Evolutionary conservation across 30 jellyfish, hydroid and myxozoan genomes (phyloP).

Genomic region (Rhopilema esculentum): DNA sequence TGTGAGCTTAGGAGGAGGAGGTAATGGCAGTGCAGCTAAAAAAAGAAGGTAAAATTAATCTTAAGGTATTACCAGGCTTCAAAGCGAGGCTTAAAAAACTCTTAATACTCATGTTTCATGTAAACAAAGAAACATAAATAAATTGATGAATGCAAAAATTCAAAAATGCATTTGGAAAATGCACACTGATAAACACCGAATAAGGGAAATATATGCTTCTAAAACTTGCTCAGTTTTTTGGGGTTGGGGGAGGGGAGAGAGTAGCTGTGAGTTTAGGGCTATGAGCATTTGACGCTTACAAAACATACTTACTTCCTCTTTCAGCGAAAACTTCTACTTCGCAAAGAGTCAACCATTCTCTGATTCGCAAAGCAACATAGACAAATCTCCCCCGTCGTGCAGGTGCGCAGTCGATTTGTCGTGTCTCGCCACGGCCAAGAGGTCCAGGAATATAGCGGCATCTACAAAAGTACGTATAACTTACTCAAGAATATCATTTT

Average conservation of each 20-base stretch:
- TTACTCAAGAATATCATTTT: too few species aligned
- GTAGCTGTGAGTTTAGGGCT: too few species aligned
- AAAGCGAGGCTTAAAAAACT: background rate
- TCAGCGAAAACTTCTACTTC: conserved; percentile 61
- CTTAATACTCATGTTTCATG: too few species aligned
- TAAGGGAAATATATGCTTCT: too few species aligned
- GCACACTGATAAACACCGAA: too few species aligned
- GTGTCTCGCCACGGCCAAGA: background rate
- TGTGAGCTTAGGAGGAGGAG: conserved; percentile 35
- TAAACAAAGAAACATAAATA: too few species aligned
- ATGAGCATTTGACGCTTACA: too few species aligned
- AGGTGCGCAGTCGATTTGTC: background rate
- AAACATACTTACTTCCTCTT: conserved; percentile 60
- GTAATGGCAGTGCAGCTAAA: conserved; percentile 35
- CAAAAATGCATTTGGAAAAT: too few species aligned
- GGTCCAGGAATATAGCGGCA: background rate
- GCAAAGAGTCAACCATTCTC: conserved; percentile 53
- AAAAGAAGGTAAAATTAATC: background rate
- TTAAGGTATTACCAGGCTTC: background rate
- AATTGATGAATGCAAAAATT: too few species aligned
- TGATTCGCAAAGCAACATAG: conserved; percentile 32
- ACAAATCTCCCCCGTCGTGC: conserved; percentile 47
- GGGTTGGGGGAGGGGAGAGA: too few species aligned
- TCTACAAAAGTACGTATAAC: background rate
- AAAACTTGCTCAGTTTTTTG: too few species aligned